Conservation (phyloP, 2,797 vertebrate genomes). For the Pelobates cultripes region DNA sequence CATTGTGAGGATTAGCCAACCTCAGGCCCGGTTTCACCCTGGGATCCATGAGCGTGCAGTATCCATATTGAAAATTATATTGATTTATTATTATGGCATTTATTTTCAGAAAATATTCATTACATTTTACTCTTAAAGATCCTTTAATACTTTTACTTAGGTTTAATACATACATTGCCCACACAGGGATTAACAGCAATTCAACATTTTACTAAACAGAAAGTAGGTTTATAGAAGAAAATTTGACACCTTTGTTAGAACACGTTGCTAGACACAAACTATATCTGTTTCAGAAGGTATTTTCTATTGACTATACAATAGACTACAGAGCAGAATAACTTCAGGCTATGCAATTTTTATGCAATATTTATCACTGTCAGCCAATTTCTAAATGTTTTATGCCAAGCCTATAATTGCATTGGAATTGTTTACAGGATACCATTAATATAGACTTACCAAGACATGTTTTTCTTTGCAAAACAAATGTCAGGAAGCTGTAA, state of each 20-base stretch:
- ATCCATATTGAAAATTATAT: too few species aligned
- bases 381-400: slow-evolving; percentile 34
- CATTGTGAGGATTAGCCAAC: too few species aligned
- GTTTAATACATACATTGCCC: too few species aligned
- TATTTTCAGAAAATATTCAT: too few species aligned
- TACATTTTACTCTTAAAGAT: too few species aligned
- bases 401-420: slow-evolving; percentile 48
- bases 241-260: slow-evolving; percentile 27
- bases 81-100: too few species aligned
- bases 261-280: slow-evolving; percentile 36
- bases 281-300: slow-evolving; percentile 42
- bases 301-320: slow-evolving; percentile 39
- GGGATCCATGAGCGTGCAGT: too few species aligned
- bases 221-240: neutral
- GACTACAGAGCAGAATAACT: slow-evolving; percentile 41
- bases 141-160: too few species aligned
- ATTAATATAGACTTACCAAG: slow-evolving; percentile 29
- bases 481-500: slow-evolving; percentile 45
- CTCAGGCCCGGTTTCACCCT: too few species aligned
- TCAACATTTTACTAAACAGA: neutral
- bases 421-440: slow-evolving; percentile 34
- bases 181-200: neutral
- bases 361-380: slow-evolving; percentile 51
- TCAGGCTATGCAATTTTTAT: slow-evolving; percentile 46
- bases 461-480: slow-evolving; percentile 44